Conservation (phyloP, 2,113 vertebrate genomes). For the Megaceryle torquata region DNA sequence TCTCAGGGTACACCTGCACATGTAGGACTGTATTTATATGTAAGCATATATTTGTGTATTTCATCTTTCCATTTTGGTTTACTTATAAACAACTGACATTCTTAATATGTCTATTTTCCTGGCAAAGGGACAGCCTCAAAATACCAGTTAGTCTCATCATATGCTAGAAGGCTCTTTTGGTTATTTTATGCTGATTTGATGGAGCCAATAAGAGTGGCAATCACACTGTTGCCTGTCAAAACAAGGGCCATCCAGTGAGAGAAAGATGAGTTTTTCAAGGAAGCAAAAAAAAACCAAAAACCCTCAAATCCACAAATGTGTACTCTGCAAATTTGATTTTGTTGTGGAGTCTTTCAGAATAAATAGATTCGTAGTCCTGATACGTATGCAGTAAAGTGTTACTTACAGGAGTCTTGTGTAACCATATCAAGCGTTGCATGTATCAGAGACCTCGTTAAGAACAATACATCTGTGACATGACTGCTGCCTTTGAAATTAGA, state of each 20-base stretch:
- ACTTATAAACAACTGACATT: neutral
- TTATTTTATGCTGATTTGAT: neutral
- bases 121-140: neutral
- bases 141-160: neutral
- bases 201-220: neutral
- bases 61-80: neutral
- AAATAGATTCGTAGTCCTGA: fast-evolving
- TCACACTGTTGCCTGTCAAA: neutral
- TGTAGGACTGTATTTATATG: neutral
- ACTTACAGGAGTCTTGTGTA: neutral
- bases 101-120: neutral
- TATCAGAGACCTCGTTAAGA: neutral
- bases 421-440: neutral
- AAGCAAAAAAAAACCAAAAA: neutral
- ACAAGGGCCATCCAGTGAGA: neutral
- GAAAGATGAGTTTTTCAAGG: neutral
- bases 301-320: too few relatives aligned
- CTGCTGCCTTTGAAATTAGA: neutral
- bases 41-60: neutral
- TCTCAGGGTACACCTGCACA: fast-evolving
- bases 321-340: neutral
- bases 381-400: neutral
- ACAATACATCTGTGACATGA: fast-evolving
- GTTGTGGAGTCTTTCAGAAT: neutral
- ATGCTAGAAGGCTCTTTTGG: neutral